These are phyloP conservation scores for Pseudopodoces humilis DNA, from an alignment of 2,113 vertebrate species.

Conservation along the genomic window DNA sequence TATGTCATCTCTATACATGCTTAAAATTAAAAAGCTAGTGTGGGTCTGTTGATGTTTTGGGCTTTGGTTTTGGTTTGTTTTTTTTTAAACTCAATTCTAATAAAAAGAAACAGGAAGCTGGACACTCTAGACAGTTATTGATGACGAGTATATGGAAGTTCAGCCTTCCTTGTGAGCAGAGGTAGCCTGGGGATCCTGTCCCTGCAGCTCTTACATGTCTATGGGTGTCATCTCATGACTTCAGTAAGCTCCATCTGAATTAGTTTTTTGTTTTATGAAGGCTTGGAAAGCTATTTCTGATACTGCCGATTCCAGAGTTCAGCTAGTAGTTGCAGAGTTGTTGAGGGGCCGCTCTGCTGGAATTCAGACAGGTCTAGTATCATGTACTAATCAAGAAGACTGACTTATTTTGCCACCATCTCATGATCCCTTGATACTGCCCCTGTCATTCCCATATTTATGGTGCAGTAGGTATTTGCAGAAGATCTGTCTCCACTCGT, in stretches of 20 bases:
- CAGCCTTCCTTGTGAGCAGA: background rate
- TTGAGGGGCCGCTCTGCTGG: background rate
- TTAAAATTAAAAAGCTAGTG: slow-evolving; percentile 23
- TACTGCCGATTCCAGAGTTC: background rate
- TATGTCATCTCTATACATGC: slow-evolving; percentile 20
- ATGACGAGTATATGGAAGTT: background rate
- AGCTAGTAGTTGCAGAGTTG: background rate
- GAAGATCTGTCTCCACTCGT: background rate
- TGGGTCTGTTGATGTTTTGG: background rate
- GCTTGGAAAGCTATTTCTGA: background rate
- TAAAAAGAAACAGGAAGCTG: background rate
- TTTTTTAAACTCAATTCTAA: background rate
- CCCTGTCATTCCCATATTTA: background rate
- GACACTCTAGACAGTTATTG: background rate
- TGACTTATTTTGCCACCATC: background rate
- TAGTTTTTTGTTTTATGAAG: background rate
- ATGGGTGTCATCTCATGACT: background rate
- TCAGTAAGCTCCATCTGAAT: background rate
- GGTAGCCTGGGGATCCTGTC: background rate
- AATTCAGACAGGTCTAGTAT: background rate
- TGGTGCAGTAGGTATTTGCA: background rate
- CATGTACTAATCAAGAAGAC: background rate
- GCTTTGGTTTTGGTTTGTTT: background rate
- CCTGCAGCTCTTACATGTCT: background rate
- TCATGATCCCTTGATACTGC: background rate